A percentile compares a stretch with the other conserved stretches of the same genome.
Conservation (phyloP, 1,140 invertebrate genomes). For the Harpegnathos saltator region DNA sequence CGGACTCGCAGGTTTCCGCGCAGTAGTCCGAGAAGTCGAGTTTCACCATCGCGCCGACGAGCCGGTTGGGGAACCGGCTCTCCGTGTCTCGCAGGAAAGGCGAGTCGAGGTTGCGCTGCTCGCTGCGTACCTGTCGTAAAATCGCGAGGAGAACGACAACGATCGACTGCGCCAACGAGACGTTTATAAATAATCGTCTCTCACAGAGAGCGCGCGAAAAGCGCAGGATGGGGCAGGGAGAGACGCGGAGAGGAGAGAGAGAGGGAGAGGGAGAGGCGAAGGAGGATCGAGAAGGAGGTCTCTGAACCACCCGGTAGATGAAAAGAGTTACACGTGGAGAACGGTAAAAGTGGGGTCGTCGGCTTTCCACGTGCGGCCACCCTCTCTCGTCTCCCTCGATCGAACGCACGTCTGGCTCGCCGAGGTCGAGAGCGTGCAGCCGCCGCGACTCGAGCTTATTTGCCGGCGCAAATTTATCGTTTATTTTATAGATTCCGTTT, state of each 20-base stretch:
- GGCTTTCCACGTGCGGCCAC: neutral
- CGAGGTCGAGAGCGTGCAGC: no score
- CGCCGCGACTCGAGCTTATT: neutral
- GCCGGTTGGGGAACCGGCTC: conserved; percentile 44
- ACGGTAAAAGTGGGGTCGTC: neutral
- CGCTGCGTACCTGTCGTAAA: conserved; percentile 48
- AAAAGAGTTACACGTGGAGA: neutral
- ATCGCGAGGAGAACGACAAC: conserved; percentile 13
- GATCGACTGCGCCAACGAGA: no score
- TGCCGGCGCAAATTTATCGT: no score
- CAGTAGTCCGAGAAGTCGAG: conserved; percentile 55
- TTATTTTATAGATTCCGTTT: no score
- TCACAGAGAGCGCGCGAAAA: conserved; percentile 21
- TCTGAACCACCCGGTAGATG: neutral
- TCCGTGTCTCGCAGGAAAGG: conserved; percentile 18
- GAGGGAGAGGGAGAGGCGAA: neutral
- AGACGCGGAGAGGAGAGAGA: neutral
- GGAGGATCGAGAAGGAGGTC: neutral
- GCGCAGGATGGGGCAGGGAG: neutral
- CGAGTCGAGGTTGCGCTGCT: neutral
- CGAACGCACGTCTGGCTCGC: neutral
- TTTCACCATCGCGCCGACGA: conserved; percentile 62
- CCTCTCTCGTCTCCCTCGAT: neutral
- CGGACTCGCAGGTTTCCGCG: conserved; percentile 63
- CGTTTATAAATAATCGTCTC: conserved; percentile 51